These are phyloP conservation scores for Paguma larvata DNA, from an alignment of 2,797 vertebrate genomes.

Conservation along the genomic window DNA sequence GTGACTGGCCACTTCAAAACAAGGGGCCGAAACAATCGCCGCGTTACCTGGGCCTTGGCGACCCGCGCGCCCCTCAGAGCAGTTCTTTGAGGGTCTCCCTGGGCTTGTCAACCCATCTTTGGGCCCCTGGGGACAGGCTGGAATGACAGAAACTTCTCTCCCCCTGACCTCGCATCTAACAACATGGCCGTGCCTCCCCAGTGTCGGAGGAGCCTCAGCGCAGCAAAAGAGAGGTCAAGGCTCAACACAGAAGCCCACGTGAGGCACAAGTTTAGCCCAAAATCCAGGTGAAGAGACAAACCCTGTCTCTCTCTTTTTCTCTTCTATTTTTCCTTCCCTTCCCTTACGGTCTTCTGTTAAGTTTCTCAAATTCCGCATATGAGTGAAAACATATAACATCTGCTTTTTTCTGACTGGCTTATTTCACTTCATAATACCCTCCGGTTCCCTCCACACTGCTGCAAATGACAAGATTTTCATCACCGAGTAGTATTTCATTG, in stretches of 20 bases:
- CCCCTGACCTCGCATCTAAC: not conserved
- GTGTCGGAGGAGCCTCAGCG: not conserved
- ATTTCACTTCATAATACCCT: no score
- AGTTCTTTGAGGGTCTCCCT: accelerated
- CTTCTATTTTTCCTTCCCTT: no score
- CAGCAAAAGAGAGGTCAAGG: not conserved
- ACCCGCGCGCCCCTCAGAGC: accelerated
- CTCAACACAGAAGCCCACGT: not conserved
- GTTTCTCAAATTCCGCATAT: no score
- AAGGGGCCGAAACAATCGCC: accelerated
- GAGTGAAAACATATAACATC: no score
- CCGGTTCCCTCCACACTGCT: no score
- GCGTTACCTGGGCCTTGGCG: not conserved
- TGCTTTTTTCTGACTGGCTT: no score
- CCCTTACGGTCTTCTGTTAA: no score
- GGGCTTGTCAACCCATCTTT: not conserved
- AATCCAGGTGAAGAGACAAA: not conserved
- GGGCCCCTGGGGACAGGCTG: no score
- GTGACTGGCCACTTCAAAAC: not conserved
- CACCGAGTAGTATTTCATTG: no score
- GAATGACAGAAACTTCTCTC: not conserved
- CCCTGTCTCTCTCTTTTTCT: no score
- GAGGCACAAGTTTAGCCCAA: not conserved
- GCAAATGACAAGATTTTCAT: no score
- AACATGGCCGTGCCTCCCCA: not conserved